Conservation (phyloP, 2,113 vertebrate genomes). For the Ancistrus triradiatus region DNA sequence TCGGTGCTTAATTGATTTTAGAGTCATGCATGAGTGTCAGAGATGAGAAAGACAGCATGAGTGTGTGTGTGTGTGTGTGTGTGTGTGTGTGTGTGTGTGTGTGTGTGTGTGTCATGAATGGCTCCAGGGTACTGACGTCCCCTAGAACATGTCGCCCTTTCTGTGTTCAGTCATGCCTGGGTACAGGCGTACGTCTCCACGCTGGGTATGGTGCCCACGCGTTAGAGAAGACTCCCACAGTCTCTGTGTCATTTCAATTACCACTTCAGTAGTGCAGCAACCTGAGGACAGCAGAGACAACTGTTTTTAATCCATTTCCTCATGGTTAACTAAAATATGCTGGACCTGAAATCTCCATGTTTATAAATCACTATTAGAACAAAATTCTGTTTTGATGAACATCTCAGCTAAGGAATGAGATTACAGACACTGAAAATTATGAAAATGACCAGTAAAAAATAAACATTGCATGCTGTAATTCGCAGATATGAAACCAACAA, state of each 20-base stretch:
- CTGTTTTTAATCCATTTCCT: constrained; percentile 24
- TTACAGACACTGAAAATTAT: too few relatives aligned
- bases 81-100: constrained; percentile 13
- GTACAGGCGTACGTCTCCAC: constrained; percentile 57
- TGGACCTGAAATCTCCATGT: constrained; percentile 18
- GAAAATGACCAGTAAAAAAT: too few relatives aligned
- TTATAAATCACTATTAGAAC: not conserved
- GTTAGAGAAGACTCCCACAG: constrained; percentile 38
- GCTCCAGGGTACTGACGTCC: constrained; percentile 66
- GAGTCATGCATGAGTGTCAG: constrained; percentile 58
- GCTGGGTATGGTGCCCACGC: constrained; percentile 60
- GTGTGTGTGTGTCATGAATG: constrained; percentile 55
- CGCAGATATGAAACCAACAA: too few relatives aligned
- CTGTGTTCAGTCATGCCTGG: constrained; percentile 51
- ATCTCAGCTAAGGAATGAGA: too few relatives aligned
- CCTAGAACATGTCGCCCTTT: constrained; percentile 55
- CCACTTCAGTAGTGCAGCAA: constrained; percentile 35
- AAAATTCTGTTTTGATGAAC: too few relatives aligned
- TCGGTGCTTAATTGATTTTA: constrained; percentile 66
- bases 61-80: not conserved
- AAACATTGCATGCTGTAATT: too few relatives aligned
- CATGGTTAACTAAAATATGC: constrained; percentile 35
- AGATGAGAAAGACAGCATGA: constrained; percentile 1
- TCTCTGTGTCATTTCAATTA: constrained; percentile 48
- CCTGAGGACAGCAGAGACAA: constrained; percentile 33